A percentile compares a stretch with the other conserved stretches of the same genome.
Conservation (phyloP, 2,888 invertebrate species). For the Linnaemya vulpina region DNA sequence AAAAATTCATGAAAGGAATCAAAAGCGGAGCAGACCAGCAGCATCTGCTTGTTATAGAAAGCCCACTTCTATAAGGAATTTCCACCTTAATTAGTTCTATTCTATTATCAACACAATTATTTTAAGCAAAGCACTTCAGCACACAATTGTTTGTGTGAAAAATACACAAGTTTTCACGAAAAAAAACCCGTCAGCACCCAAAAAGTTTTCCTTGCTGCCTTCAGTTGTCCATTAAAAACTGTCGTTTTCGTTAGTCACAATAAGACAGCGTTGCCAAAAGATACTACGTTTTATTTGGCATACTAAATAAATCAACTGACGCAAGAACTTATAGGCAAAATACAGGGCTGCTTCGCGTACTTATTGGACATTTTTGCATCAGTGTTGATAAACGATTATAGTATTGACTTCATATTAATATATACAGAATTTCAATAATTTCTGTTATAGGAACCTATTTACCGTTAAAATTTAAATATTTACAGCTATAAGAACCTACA, state of each 20-base stretch:
- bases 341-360: too few relatives aligned
- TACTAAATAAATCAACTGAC: constrained; percentile 1
- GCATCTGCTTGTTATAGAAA: constrained; percentile 11
- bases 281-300: too few relatives aligned
- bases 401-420: too few relatives aligned
- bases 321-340: neutral
- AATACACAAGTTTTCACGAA: constrained; percentile 51
- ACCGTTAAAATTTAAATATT: too few relatives aligned
- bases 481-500: too few relatives aligned
- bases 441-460: too few relatives aligned
- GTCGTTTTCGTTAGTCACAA: constrained; percentile 49
- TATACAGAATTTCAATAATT: too few relatives aligned
- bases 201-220: constrained; percentile 46
- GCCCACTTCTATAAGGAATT: neutral
- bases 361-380: too few relatives aligned
- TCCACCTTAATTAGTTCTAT: neutral
- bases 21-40: constrained; percentile 33
- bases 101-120: neutral
- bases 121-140: constrained; percentile 29
- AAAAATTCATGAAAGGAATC: neutral
- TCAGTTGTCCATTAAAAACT: constrained; percentile 56
- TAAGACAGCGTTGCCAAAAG: constrained; percentile 16
- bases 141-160: constrained; percentile 51
- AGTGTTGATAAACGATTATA: too few relatives aligned
- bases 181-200: constrained; percentile 50